Evolutionary conservation across 2,888 invertebrate species (phyloP).

Genomic region (Brachypalpus laphriformis): DNA sequence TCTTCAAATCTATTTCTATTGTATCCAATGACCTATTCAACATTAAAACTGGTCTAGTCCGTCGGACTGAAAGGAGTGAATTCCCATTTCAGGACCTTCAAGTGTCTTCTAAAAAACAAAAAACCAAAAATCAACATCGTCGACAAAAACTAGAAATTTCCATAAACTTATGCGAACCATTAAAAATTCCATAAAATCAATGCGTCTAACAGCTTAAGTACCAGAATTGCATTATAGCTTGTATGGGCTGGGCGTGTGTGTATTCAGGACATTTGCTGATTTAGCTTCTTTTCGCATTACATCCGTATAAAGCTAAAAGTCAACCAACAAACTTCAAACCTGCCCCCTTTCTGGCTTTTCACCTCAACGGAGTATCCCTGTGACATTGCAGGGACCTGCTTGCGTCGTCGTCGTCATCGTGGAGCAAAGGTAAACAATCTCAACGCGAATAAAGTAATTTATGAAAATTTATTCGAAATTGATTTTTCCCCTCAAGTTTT

Average conservation of each 20-base stretch:
- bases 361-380: conserved; percentile 32
- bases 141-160: conserved; percentile 10
- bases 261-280: conserved; percentile 51
- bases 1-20: neutral
- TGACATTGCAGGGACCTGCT: conserved; percentile 50
- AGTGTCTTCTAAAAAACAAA: too few species aligned
- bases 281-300: conserved; percentile 58
- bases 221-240: conserved; percentile 50
- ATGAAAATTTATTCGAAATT: conserved; percentile 74
- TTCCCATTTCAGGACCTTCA: too few species aligned
- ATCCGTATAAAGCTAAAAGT: conserved; percentile 33
- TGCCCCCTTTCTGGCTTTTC: conserved; percentile 25
- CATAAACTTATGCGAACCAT: conserved; percentile 2
- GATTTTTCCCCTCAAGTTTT: conserved; percentile 39
- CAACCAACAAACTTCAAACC: conserved; percentile 58
- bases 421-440: conserved; percentile 70
- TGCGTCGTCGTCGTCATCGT: neutral
- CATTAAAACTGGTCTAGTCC: neutral
- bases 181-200: conserved; percentile 48
- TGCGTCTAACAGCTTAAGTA: conserved; percentile 28
- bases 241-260: neutral
- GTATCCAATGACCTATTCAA: neutral
- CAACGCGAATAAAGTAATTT: conserved; percentile 70
- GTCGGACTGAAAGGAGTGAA: too few species aligned
- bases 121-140: too few species aligned